Conservation (phyloP, 2,888 invertebrate genomes). For the Drosophila diplacantha region DNA sequence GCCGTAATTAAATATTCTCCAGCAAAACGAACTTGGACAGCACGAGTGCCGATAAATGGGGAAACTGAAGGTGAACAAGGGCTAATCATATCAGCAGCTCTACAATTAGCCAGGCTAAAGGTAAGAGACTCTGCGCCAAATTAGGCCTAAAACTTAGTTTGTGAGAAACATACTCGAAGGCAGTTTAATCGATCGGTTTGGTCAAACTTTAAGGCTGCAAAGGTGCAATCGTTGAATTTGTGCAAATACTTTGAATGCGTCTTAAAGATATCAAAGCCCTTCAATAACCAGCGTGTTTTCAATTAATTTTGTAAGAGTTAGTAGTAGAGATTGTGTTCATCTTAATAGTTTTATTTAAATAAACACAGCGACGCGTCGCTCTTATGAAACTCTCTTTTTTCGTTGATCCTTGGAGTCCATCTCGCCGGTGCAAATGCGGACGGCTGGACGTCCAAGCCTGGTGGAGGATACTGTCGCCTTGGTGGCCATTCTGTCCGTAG, state of each 20-base stretch:
- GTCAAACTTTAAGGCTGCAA: not conserved
- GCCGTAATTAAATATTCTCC: constrained; percentile 40
- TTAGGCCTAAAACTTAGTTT: not conserved
- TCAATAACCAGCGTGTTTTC: not conserved
- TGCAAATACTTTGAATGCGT: not conserved
- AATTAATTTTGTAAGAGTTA: not conserved
- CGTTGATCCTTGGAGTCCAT: not conserved
- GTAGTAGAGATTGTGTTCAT: not conserved
- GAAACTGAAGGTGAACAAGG: constrained; percentile 15
- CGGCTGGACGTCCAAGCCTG: accelerated
- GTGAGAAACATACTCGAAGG: not conserved
- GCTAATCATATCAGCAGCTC: constrained; percentile 44
- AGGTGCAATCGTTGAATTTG: not conserved
- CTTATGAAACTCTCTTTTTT: not conserved
- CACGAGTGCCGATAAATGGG: constrained; percentile 3
- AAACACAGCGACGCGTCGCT: not conserved
- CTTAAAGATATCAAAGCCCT: not conserved
- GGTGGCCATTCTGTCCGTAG: not conserved
- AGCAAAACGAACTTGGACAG: constrained; percentile 23
- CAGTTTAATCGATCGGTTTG: not conserved
- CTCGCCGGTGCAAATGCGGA: not conserved
- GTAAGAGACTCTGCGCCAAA: not conserved
- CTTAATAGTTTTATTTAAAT: not conserved
- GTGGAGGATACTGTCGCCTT: not conserved
- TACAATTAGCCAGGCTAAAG: constrained; percentile 32